Evolutionary conservation across 1,140 invertebrate genomes (phyloP).

Genomic region (Dolichoris vasculosae): DNA sequence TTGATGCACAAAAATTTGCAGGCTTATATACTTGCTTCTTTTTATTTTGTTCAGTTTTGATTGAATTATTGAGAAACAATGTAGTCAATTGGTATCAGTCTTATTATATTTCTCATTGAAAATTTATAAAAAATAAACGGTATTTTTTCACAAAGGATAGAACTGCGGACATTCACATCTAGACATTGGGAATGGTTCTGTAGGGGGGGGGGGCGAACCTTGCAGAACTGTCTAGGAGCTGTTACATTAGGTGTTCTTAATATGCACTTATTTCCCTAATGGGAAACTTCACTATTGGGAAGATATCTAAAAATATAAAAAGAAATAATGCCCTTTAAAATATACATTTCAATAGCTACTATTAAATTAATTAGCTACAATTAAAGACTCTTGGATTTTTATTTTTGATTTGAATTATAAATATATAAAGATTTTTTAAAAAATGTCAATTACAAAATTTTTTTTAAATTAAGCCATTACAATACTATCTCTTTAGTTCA

Average conservation of each 20-base stretch:
- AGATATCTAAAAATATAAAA: slow-evolving; percentile 67
- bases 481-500: too few relatives aligned
- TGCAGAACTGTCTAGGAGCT: slow-evolving; percentile 62
- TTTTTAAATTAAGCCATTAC: too few relatives aligned
- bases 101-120: slow-evolving; percentile 67
- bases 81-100: slow-evolving; percentile 73
- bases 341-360: neutral
- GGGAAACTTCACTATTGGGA: slow-evolving; percentile 67
- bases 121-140: slow-evolving; percentile 66
- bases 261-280: slow-evolving; percentile 68
- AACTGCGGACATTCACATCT: slow-evolving; percentile 70
- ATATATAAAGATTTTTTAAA: too few relatives aligned
- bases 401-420: too few relatives aligned
- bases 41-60: slow-evolving; percentile 53
- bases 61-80: slow-evolving; percentile 61
- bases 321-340: neutral
- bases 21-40: neutral
- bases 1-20: neutral
- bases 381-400: neutral
- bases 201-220: slow-evolving; percentile 61
- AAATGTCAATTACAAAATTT: too few relatives aligned
- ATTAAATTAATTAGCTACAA: too few relatives aligned
- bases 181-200: slow-evolving; percentile 62
- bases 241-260: slow-evolving; percentile 72
- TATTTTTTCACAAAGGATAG: slow-evolving; percentile 73